Conservation (phyloP, 2,888 invertebrate species). For the Tillus elongatus region DNA sequence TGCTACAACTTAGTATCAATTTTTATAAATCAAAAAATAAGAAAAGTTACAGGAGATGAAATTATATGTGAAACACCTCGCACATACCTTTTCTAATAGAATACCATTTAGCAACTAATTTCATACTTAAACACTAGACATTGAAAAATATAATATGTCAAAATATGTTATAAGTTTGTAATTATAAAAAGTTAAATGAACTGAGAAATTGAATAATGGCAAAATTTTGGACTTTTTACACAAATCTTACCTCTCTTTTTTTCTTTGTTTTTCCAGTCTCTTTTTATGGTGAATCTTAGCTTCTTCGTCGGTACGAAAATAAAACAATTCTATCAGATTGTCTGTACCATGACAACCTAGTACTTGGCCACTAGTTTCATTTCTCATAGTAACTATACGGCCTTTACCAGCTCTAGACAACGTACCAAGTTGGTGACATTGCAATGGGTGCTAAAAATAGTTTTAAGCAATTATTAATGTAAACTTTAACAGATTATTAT, state of each 20-base stretch:
- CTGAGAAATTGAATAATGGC: constrained; percentile 3
- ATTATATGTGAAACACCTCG: too few relatives aligned
- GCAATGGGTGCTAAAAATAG: constrained; percentile 52
- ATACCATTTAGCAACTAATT: too few relatives aligned
- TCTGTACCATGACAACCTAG: constrained; percentile 80
- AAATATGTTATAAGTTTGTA: not conserved
- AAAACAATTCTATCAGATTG: constrained; percentile 71
- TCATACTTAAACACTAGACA: not conserved
- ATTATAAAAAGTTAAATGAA: too few relatives aligned
- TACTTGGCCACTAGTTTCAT: constrained; percentile 63
- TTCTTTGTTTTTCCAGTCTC: constrained; percentile 66
- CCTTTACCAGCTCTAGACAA: constrained; percentile 72
- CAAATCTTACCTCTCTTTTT: constrained; percentile 38
- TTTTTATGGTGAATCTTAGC: constrained; percentile 62
- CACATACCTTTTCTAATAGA: too few relatives aligned
- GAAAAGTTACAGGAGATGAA: too few relatives aligned
- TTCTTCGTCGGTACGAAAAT: constrained; percentile 68
- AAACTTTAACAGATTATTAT: constrained; percentile 4
- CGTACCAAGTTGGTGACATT: constrained; percentile 69
- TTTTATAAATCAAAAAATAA: too few relatives aligned
- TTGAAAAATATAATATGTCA: not conserved
- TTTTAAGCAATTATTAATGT: too few relatives aligned
- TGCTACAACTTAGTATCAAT: too few relatives aligned
- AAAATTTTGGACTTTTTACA: constrained; percentile 15
- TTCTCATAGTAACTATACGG: constrained; percentile 63